Base-by-base conservation (phyloP, 2,797 vertebrate genomes). In the Eupleurogrammus muticus region DNA sequence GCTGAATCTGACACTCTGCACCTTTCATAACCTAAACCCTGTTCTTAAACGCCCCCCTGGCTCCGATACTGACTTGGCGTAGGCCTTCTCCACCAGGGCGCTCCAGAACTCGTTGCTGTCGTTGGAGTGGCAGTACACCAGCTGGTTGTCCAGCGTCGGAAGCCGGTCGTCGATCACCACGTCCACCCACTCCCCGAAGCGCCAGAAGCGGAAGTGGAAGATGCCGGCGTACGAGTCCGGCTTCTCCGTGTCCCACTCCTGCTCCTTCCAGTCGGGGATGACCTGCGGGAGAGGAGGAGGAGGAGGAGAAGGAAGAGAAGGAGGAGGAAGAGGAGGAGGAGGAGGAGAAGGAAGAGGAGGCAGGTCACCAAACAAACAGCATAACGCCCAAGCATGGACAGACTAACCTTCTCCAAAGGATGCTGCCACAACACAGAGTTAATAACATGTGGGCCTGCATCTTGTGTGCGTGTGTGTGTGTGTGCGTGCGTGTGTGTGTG, bases 171-270 rank as follows among this genome's bases (percentile, higher is more conserved):
- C 97, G 0, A 99, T 96, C 82, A 98, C 97, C 77, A 99, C 96
- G 0, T 99, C 98, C 87, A 96, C 86, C 98, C 97, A 99, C 42
- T 96, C 94, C 7, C 98, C 98, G 0, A 99, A 99, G 58, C 96
- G 96, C 97, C 98, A 99, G 92, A 99, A 99, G 12, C 96, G 95
- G 84, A 99, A 99, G 80, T 99, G 98, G 91, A 99, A 99, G 79
- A 99, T 99, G 24, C 98, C 98, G 0, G 85, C 92, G 0, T 99
- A 98, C 28, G 87, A 93, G 1, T 95, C 93, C 0, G 96, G 94
- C 71, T 95, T 97, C 83, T 98, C 95, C 0, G 95, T 55, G 5
- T 95, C 93, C 98, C 98, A 99, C 53, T 99, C 98, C 87, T 99
- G 98, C 71, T 99, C 97, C 80, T 97, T 98, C 97, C 97, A 99